Conservation (phyloP, 2,888 invertebrate species). For the Diplazon laetatorius region DNA sequence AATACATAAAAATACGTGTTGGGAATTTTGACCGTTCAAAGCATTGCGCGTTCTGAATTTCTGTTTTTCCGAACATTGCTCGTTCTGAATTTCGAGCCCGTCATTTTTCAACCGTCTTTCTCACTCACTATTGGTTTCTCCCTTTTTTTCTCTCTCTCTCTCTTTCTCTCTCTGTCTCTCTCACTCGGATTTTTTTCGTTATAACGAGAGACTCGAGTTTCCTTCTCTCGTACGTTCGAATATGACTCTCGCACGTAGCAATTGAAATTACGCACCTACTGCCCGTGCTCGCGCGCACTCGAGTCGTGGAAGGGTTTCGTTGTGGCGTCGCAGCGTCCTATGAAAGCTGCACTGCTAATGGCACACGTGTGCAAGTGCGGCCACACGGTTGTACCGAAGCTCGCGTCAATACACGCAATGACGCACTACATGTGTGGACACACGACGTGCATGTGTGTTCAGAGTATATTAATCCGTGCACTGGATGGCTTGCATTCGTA, state of each 20-base stretch:
- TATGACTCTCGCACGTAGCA: slow-evolving; percentile 27
- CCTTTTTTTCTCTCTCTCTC: background rate
- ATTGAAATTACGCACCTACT: slow-evolving; percentile 65
- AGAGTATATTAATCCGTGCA: background rate
- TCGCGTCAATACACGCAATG: background rate
- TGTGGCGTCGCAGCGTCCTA: slow-evolving; percentile 35
- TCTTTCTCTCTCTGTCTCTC: background rate
- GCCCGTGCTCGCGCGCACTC: slow-evolving; percentile 5
- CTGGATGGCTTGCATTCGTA: background rate
- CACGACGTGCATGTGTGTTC: background rate
- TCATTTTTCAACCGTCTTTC: too few relatives aligned
- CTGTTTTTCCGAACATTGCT: too few relatives aligned
- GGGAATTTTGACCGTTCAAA: too few relatives aligned
- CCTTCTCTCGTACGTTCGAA: slow-evolving; percentile 40
- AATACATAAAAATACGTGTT: too few relatives aligned
- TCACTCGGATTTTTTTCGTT: background rate
- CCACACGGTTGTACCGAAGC: background rate
- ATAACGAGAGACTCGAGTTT: slow-evolving; percentile 52
- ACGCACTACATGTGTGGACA: too few relatives aligned
- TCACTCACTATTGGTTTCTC: too few relatives aligned
- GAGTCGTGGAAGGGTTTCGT: background rate
- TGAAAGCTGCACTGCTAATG: slow-evolving; percentile 1
- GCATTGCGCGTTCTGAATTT: too few relatives aligned
- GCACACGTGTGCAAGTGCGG: background rate
- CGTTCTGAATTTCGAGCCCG: too few relatives aligned